phyloP scores from a whole-genome alignment of 2,797 vertebrate species.

The Iguana delicatissima region DNA sequence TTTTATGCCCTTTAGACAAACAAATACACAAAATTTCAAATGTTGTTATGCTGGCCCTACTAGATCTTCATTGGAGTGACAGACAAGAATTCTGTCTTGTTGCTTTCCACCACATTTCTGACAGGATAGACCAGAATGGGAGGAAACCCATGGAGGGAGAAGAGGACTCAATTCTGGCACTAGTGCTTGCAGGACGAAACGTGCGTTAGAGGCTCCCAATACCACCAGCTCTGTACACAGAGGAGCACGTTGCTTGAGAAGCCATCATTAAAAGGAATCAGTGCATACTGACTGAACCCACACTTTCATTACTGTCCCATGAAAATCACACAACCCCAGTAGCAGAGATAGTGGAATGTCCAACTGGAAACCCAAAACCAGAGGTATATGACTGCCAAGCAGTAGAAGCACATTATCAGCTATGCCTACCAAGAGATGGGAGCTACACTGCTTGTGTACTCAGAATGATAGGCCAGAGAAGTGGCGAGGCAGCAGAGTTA shows the following conservation, averaged over 20 bases:
- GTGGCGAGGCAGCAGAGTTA: not conserved
- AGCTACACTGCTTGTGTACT: not conserved
- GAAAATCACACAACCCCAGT: not conserved
- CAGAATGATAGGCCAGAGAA: not conserved
- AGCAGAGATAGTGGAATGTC: not conserved
- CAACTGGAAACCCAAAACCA: not conserved
- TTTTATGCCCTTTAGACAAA: slow-evolving; percentile 81
- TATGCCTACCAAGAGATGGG: not conserved
- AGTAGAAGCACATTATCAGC: not conserved
- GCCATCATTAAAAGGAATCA: not conserved
- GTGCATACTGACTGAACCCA: not conserved
- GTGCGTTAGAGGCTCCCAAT: not conserved
- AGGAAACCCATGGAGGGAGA: not conserved
- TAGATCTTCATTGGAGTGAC: not conserved
- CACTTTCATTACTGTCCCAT: not conserved
- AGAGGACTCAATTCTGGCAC: not conserved
- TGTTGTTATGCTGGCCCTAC: not conserved
- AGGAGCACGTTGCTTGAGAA: not conserved
- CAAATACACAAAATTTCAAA: not conserved
- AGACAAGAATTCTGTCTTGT: not conserved
- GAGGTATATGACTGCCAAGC: not conserved
- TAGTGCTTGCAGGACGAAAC: not conserved
- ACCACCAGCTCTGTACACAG: not conserved
- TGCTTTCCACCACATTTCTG: not conserved
- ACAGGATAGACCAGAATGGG: not conserved